A percentile compares a stretch with the other conserved stretches of the same genome.
Conservation (phyloP, 2,888 invertebrate genomes). For the Orgyia antiqua region DNA sequence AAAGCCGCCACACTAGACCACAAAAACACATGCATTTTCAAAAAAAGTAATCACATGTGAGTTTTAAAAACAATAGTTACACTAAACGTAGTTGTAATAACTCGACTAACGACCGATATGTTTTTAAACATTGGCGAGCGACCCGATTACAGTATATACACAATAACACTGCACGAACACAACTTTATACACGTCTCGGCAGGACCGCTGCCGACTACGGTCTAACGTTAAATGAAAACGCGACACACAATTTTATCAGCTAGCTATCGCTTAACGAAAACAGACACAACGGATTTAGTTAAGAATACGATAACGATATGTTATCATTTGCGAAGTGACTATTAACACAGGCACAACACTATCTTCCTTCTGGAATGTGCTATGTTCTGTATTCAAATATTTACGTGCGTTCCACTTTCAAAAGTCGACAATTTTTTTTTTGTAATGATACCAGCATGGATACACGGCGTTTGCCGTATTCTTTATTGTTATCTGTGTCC, state of each 20-base stretch:
- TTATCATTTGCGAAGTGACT: constrained; percentile 26
- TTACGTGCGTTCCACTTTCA: constrained; percentile 25
- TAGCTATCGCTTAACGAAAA: constrained; percentile 56
- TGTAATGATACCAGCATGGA: constrained; percentile 40
- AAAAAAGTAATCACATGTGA: constrained; percentile 24
- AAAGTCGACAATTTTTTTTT: constrained; percentile 20
- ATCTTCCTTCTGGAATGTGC: constrained; percentile 37
- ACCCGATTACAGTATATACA: constrained; percentile 19
- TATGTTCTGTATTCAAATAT: constrained; percentile 13
- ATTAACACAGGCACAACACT: constrained; percentile 40
- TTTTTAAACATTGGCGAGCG: constrained; percentile 47
- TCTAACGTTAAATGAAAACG: constrained; percentile 32
- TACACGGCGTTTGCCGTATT: constrained; percentile 30
- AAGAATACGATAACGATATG: constrained; percentile 42
- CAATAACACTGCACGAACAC: constrained; percentile 11
- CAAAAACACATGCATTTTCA: constrained; percentile 53
- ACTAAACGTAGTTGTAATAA: constrained; percentile 27
- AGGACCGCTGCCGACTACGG: constrained; percentile 27
- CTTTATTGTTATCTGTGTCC: constrained; percentile 26
- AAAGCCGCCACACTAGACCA: constrained; percentile 55
- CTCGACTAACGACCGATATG: constrained; percentile 32
- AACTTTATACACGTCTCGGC: constrained; percentile 36
- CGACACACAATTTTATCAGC: constrained; percentile 30
- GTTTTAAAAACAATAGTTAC: constrained; percentile 27
- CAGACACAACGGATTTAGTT: constrained; percentile 39